Evolutionary conservation across 2,113 vertebrate species (phyloP).

Genomic region (Anthoscopus minutus): DNA sequence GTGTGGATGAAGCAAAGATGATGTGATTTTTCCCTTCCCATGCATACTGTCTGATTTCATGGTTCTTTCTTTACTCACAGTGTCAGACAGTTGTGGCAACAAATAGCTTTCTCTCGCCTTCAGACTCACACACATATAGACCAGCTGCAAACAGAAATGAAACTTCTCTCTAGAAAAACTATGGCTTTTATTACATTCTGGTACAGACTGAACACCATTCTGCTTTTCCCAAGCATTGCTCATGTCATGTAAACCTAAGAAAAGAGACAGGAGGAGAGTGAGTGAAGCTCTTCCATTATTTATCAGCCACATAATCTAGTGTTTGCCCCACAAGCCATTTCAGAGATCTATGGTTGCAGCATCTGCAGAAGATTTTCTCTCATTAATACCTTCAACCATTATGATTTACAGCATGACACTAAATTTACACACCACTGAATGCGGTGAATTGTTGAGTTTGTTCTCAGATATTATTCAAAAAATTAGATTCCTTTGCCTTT

Average conservation of each 20-base stretch:
- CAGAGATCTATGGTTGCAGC: background rate
- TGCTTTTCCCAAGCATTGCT: background rate
- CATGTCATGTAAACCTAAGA: background rate
- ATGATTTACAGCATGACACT: background rate
- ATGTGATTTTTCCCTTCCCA: rapidly evolving
- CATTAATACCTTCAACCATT: conserved; percentile 10
- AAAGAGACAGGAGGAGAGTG: background rate
- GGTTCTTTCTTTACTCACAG: background rate
- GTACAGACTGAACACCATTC: background rate
- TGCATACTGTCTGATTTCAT: background rate
- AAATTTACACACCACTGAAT: background rate
- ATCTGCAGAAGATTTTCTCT: background rate
- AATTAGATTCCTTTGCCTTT: background rate
- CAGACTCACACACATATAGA: background rate
- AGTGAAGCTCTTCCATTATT: conserved; percentile 31
- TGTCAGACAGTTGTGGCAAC: background rate
- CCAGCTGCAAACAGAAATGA: background rate
- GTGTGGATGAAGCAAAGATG: background rate
- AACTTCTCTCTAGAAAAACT: background rate
- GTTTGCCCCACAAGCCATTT: background rate
- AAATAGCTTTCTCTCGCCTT: background rate
- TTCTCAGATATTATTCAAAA: background rate
- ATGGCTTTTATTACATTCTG: background rate
- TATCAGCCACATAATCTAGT: background rate
- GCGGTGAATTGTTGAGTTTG: background rate